These are phyloP conservation scores for Cinclus mexicanus DNA, from an alignment of 2,113 vertebrate genomes.

Conservation along the genomic window DNA sequence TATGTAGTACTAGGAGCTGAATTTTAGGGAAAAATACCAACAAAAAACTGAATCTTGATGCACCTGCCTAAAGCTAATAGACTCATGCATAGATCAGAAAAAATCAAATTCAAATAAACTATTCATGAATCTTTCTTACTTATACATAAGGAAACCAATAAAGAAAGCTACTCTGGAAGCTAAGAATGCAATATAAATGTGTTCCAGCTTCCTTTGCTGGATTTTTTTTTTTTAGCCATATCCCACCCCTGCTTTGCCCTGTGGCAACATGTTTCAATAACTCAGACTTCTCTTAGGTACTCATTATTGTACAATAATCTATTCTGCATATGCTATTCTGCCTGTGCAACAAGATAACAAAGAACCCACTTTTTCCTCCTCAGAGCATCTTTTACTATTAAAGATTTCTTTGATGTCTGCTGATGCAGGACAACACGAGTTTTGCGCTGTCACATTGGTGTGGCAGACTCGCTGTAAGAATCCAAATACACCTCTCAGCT, in stretches of 20 bases:
- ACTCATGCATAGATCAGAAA: neutral
- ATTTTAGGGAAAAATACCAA: neutral
- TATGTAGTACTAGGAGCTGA: neutral
- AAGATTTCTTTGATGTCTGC: neutral
- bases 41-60: neutral
- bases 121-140: slow-evolving; percentile 9
- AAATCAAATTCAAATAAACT: slow-evolving; percentile 10
- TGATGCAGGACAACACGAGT: neutral
- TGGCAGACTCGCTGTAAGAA: neutral
- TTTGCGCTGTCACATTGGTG: neutral
- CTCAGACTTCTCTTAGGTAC: neutral
- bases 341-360: neutral
- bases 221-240: neutral
- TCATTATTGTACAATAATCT: neutral
- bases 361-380: neutral
- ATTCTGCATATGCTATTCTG: neutral
- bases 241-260: neutral
- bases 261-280: rapidly evolving
- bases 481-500: neutral
- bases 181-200: neutral
- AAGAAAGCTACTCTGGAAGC: neutral
- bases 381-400: neutral
- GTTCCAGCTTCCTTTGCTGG: neutral
- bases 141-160: slow-evolving; percentile 14
- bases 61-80: slow-evolving; percentile 2